Evolutionary conservation across 2,113 vertebrate genomes (phyloP), one percentile per base, ranked within the genome.

Genomic region (Lasiurus cinereus): DNA sequence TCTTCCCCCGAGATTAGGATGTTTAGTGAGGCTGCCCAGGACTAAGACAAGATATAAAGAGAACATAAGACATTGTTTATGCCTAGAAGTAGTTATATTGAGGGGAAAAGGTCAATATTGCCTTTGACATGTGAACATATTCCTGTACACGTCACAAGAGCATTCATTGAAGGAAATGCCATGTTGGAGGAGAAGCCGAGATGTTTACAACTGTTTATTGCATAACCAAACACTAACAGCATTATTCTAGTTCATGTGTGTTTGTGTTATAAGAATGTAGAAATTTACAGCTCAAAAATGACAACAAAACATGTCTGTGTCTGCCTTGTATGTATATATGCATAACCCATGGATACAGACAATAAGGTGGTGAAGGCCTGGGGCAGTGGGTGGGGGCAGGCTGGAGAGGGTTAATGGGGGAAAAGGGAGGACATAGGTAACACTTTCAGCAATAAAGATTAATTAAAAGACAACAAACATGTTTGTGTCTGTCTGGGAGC

Each of bases 11-110:
- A 70, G 96, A 76, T 93, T 80, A 83, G 85, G 54, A 83, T 84
- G n/a, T 59, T 76, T 56, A 66, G n/a, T 90, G 90, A 83, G 24
- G 50, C 24, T 90, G 64, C 31, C 33, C 15, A 54, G 56, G 46
- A 79, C 62, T 78, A 72, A 82, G 54, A 82, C 27, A 91, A 92
- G 84, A 93, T 67, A 74, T 54, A 94, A 92, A 88, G 54, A 94
- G 84, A 83, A 54, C 64, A n/a, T 6, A 85, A 82, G 48, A 80
- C 46, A 74, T 72, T 88, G 80, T 64, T 72, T 91, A 83, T 66
- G 64, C 46, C 56, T 70, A 24, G 82, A 94, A 86, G 19, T 54
- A 54, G 82, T 85, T 82, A 91, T 86, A 95, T 87, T 83, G 36
- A 72, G 13, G 46, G 24, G 12, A 95, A 54, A 87, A 95, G n/a